Base-by-base conservation (phyloP, 1,140 invertebrate genomes). In the Cotesia chilonis region DNA sequence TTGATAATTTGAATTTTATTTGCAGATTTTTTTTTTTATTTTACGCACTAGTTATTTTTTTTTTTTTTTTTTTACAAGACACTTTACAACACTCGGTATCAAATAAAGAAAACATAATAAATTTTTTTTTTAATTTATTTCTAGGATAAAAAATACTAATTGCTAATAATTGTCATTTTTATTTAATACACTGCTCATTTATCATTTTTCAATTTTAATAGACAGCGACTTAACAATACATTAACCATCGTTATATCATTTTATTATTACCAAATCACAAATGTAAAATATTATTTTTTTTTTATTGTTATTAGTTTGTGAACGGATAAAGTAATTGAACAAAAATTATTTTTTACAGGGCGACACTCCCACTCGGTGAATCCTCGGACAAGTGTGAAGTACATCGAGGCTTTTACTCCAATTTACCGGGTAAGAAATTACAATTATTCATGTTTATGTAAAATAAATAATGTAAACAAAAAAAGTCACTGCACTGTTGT, bases 311-410 rank as follows among this genome's bases (percentile, higher is more conserved):
- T 28, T 28, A 2, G 28, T 28, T 28, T 28, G 28, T 28, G 3
- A 28, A 28, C 28, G 28, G 28, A 28, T 28, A 28, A 28, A 28
- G 28, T 28, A 28, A 28, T 28, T 2, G 28, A 17, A 57, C 17
- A 2, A 12, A 5, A 41, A 64, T 73, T 63, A 75, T 81, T 80
- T 80, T 76, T 81, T 88, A 66, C 89, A 94, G 93, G 88, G 92
- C 93, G 65, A 94, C 93, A 38, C 88, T 94, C 78, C 93, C 92
- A n/a, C 85, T 94, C 14, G 92, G 92, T 68, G 92, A 92, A 75
- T 86, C 88, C 28, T 83, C 89, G 0, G 82, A 88, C 83, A 86
- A 88, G 77, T 86, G 90, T 87, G 84, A 87, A 72, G 80, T 84
- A 7, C 85, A 86, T 78, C 82, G 83, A 63, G 75, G 79, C 14